phyloP scores from a whole-genome alignment of 2,113 vertebrate species.

The Arvicanthis niloticus region DNA sequence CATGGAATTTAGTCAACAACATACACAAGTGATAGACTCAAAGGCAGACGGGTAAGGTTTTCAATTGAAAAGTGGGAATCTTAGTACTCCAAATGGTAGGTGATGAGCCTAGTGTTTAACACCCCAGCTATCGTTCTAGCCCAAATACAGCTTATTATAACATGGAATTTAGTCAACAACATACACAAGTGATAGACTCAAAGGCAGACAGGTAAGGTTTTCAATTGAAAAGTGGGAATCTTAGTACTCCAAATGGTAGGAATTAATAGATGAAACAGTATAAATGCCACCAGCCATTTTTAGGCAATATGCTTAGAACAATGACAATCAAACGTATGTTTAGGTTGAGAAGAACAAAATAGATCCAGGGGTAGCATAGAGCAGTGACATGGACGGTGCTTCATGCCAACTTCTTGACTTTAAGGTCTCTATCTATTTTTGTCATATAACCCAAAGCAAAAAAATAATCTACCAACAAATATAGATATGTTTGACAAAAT shows the following conservation, averaged over 20 bases:
- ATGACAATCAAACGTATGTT: too few relatives aligned
- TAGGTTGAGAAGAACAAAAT: neutral
- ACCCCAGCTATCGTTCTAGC: too few relatives aligned
- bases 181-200: accelerated
- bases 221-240: neutral
- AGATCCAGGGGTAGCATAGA: accelerated
- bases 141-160: neutral
- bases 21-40: accelerated
- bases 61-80: neutral
- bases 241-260: neutral
- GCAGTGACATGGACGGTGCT: accelerated
- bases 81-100: neutral
- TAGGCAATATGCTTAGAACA: neutral
- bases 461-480: neutral
- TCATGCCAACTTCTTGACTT: too few relatives aligned
- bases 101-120: too few relatives aligned
- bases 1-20: too few relatives aligned
- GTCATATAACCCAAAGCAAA: neutral
- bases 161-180: too few relatives aligned
- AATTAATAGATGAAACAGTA: accelerated
- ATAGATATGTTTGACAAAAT: neutral
- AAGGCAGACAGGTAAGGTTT: neutral
- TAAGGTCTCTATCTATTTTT: neutral
- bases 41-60: neutral
- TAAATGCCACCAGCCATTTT: accelerated